phyloP scores from a whole-genome alignment of 1,140 invertebrate genomes.

The Drosophila subpulchrella region DNA sequence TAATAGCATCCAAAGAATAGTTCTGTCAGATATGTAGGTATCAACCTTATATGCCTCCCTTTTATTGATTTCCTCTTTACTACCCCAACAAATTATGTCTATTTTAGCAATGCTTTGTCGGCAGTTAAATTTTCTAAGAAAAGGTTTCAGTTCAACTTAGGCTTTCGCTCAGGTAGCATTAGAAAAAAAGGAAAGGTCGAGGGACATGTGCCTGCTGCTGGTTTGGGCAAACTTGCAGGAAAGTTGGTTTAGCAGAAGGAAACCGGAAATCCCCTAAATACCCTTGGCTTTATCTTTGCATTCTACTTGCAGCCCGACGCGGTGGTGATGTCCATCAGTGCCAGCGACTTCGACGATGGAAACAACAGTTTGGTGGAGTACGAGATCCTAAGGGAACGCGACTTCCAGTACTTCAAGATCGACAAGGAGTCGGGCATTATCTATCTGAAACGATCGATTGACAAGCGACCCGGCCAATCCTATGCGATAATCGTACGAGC shows the following conservation, averaged over 20 bases:
- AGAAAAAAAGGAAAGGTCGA: background rate
- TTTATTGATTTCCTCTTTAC: background rate
- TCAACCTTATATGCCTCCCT: background rate
- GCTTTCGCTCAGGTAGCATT: constrained; percentile 18
- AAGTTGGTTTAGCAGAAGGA: constrained; percentile 29
- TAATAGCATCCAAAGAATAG: too few species aligned
- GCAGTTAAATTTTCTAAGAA: constrained; percentile 7
- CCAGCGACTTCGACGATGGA: constrained; percentile 94
- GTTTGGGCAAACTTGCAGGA: constrained; percentile 55
- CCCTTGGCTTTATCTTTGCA: constrained; percentile 33
- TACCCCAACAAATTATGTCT: background rate
- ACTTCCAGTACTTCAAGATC: constrained; percentile 91
- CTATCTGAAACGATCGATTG: constrained; percentile 89
- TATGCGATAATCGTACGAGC: constrained; percentile 91
- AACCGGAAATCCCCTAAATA: background rate
- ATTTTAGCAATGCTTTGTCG: constrained; percentile 28
- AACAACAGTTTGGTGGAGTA: constrained; percentile 92
- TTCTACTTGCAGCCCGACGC: constrained; percentile 83
- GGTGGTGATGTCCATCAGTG: constrained; percentile 94
- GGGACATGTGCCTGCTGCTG: constrained; percentile 47
- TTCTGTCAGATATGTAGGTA: too few species aligned
- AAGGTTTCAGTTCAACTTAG: constrained; percentile 34
- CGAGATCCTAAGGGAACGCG: constrained; percentile 87
- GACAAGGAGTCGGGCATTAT: constrained; percentile 92
- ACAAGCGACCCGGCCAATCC: constrained; percentile 86